Evolutionary conservation across 1,140 invertebrate species (phyloP).

Genomic region (Cydia fagiglandana): DNA sequence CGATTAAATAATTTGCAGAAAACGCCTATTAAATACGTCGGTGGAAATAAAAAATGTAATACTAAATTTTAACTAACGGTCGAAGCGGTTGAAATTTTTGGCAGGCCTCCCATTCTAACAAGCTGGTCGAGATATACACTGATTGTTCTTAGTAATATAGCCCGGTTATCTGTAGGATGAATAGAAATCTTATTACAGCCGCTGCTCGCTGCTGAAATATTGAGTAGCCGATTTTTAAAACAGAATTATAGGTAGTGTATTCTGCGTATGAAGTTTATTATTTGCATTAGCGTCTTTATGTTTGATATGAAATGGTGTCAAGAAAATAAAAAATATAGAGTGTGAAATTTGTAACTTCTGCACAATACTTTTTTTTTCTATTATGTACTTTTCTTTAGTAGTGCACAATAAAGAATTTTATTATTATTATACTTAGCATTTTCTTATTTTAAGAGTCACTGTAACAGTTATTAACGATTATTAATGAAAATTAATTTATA

Average conservation of each 20-base stretch:
- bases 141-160: conserved; percentile 27
- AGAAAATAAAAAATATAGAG: background rate
- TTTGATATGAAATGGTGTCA: background rate
- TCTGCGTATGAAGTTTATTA: background rate
- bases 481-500: background rate
- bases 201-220: conserved; percentile 3
- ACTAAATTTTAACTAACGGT: conserved; percentile 31
- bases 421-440: too few species aligned
- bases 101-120: conserved; percentile 23
- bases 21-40: conserved; percentile 28
- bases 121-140: conserved; percentile 17
- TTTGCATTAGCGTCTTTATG: background rate
- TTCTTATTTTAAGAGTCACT: too few species aligned
- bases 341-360: too few species aligned
- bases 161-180: conserved; percentile 3
- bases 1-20: conserved; percentile 21
- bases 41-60: conserved; percentile 27
- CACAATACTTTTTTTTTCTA: too few species aligned
- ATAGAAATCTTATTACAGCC: conserved; percentile 22
- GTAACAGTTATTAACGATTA: background rate
- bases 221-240: background rate
- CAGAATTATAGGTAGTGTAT: conserved; percentile 6
- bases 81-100: conserved; percentile 18
- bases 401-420: too few species aligned
- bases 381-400: too few species aligned